Conservation (phyloP, 2,113 vertebrate species). For the Polypterus senegalus region DNA sequence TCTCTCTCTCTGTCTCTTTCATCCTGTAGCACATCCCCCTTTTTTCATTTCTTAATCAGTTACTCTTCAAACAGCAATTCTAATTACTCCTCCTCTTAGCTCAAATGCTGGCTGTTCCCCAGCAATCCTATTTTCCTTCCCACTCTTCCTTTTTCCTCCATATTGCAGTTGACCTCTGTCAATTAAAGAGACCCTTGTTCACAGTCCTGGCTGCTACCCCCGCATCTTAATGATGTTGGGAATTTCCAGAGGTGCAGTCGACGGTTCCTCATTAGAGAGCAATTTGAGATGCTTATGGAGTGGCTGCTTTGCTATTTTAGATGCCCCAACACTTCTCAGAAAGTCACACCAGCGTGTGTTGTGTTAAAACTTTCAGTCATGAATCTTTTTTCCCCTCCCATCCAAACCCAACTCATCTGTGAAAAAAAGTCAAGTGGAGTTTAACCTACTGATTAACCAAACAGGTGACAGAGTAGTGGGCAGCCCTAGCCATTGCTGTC, state of each 20-base stretch:
- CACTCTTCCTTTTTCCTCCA: slow-evolving; percentile 16
- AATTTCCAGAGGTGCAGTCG: slow-evolving; percentile 25
- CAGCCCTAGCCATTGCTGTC: no score
- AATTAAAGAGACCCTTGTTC: slow-evolving; percentile 23
- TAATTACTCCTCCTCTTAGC: slow-evolving; percentile 59
- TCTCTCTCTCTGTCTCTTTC: slow-evolving; percentile 33
- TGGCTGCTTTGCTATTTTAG: slow-evolving; percentile 12
- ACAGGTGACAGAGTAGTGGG: no score
- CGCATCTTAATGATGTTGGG: slow-evolving; percentile 36
- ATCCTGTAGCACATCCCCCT: not conserved
- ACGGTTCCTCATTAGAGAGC: slow-evolving; percentile 33
- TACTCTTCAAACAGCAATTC: slow-evolving; percentile 69
- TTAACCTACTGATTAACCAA: no score
- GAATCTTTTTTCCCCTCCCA: no score
- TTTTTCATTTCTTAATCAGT: slow-evolving; percentile 63
- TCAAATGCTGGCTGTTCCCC: slow-evolving; percentile 44
- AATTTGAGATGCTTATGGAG: slow-evolving; percentile 27
- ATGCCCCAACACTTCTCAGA: slow-evolving; percentile 4
- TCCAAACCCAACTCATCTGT: no score
- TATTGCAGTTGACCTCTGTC: slow-evolving; percentile 34
- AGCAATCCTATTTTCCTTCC: slow-evolving; percentile 23
- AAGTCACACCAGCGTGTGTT: no score
- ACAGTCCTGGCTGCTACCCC: slow-evolving; percentile 18
- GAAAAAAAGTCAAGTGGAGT: no score
- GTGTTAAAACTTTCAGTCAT: no score